Conservation (phyloP, 2,888 invertebrate genomes). For the Steinernema scapterisci region DNA sequence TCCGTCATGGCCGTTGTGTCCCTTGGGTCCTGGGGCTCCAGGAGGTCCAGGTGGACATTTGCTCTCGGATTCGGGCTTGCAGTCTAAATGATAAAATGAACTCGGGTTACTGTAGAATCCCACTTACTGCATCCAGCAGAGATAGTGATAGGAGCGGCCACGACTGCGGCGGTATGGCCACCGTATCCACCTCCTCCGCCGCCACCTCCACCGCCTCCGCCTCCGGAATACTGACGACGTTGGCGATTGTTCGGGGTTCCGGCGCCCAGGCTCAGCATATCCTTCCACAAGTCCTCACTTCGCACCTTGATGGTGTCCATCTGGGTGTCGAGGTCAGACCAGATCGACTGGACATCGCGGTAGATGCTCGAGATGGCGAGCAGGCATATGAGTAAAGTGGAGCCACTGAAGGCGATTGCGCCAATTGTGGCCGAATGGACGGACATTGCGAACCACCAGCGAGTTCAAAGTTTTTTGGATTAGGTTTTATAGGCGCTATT, state of each 20-base stretch:
- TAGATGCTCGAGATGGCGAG: constrained; percentile 59
- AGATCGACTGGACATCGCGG: constrained; percentile 59
- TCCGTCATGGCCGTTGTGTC: constrained; percentile 32
- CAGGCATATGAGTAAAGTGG: constrained; percentile 59
- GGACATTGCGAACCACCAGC: constrained; percentile 47
- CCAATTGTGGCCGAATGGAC: constrained; percentile 59
- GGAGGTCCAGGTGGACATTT: constrained; percentile 38
- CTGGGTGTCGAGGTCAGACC: constrained; percentile 64
- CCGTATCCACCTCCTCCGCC: not conserved
- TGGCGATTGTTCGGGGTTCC: constrained; percentile 64
- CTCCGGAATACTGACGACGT: constrained; percentile 63
- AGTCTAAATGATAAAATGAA: not conserved
- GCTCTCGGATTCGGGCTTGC: constrained; percentile 28
- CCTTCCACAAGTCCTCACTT: constrained; percentile 62
- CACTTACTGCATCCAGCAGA: constrained; percentile 17
- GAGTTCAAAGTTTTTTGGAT: not conserved
- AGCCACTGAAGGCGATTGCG: constrained; percentile 60
- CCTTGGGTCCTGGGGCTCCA: constrained; percentile 35
- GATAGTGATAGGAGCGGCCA: not conserved
- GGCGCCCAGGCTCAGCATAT: constrained; percentile 64
- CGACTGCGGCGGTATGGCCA: constrained; percentile 4
- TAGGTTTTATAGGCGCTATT: too few species aligned
- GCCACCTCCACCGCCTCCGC: constrained; percentile 53
- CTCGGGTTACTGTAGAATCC: not conserved
- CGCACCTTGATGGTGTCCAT: constrained; percentile 63